phyloP scores from a whole-genome alignment of 1,140 invertebrate species.

The Pogonognathellus flavescens region DNA sequence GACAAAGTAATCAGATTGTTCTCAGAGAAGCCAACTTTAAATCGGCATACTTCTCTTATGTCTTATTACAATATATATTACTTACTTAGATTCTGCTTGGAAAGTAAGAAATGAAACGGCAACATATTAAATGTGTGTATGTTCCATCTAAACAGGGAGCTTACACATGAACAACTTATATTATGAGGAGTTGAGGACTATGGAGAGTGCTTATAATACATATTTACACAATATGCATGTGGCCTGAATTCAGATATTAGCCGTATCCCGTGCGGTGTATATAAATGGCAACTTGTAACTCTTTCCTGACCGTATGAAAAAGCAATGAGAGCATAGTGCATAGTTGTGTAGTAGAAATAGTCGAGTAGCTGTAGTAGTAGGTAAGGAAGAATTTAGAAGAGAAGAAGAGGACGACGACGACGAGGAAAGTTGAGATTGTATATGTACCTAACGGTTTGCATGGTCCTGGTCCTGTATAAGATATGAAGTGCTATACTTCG shows the following conservation, averaged over 20 bases:
- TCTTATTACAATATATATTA: background rate
- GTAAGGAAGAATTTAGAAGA: background rate
- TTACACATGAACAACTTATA: background rate
- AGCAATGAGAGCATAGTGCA: slow-evolving; percentile 53
- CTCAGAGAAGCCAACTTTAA: slow-evolving; percentile 33
- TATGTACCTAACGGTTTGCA: background rate
- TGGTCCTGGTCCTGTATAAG: slow-evolving; percentile 9
- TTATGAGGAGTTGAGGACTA: background rate
- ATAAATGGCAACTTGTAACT: slow-evolving; percentile 59
- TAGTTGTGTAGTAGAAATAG: background rate
- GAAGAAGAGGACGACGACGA: background rate
- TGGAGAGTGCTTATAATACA: slow-evolving; percentile 39
- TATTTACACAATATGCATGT: slow-evolving; percentile 49
- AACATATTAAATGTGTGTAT: background rate
- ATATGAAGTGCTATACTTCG: background rate
- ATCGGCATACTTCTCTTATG: background rate
- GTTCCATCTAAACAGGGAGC: background rate
- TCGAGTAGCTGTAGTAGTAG: background rate
- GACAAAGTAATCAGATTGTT: slow-evolving; percentile 49
- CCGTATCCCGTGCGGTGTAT: slow-evolving; percentile 30
- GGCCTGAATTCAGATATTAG: slow-evolving; percentile 56
- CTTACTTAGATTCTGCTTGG: too few species aligned
- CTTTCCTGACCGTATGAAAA: slow-evolving; percentile 57
- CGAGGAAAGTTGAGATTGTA: background rate
- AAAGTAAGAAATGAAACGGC: too few species aligned